Evolutionary conservation across 1,140 invertebrate species (phyloP), one percentile per base, ranked within the genome.

Genomic region (Scylla paramamosain): DNA sequence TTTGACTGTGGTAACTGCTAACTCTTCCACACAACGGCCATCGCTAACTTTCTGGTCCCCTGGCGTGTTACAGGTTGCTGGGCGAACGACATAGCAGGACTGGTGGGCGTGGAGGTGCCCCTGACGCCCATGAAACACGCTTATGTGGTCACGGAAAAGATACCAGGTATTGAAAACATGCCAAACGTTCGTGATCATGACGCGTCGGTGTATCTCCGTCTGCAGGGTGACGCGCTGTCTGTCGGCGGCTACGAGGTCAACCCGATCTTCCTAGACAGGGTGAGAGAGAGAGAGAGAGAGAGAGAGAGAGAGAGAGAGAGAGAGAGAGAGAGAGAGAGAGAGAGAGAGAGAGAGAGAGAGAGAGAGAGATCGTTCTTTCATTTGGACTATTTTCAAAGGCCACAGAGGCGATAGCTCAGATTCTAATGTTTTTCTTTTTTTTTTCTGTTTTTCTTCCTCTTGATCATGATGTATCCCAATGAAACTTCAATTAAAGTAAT

Each of bases 171-270:
- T 0, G 97, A 98, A 82, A 98, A 97, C 16, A 97, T 98, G 95
- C 98, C 99, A 4, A 99, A 99, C 96, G 97, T 99, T 28, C 97
- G 98, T 94, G 98, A 99, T 97, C 98, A 99, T 96, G 99, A 99
- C 97, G 97, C 97, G 7, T 98, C 97, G 46, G 97, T 99, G n/a
- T 99, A 99, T 96, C 98, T 99, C 93, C 97, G 98, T 96, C 97
- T 98, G 0, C 98, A 99, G 96, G 98, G 98, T 7, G 98, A 98
- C 96, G 97, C 98, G 0, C 97, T 99, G 14, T 97, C 97, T 95
- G 97, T 99, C 95, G 99, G 98, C n/a, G 98, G 98, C 29, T 99
- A 99, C 96, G 99, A 99, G 97, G 97, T 97, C 0, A 98, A 99
- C 97, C 99, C 98, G 0, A 98, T 98, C 93, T 97, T 99, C 95